Base-by-base conservation (phyloP, 2,888 invertebrate genomes). In the Parnassius mnemosyne region DNA sequence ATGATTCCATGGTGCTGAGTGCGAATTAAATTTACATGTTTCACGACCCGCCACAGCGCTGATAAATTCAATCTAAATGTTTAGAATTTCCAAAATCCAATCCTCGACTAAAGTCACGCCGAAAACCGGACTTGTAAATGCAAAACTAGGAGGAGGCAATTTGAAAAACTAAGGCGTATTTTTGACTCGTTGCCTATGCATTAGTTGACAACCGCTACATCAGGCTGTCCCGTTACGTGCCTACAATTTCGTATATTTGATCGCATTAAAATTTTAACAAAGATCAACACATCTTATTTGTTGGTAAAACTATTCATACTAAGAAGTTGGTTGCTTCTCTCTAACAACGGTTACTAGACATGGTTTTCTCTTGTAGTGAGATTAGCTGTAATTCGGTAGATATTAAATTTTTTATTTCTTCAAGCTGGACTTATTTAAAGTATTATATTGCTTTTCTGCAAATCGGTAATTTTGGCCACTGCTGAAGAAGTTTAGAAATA, bases 111-210 rank as follows among this genome's bases (percentile, higher is more conserved):
- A 20, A 11, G 13, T 12, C 51, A 43, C 44, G 43, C 9, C 44
- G 46, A 59, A 41, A 53, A 58, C 61, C 43, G 57, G 25, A 62
- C 62, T 58, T 58, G 62, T 54, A 50, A 62, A 62, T 62, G 10
- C 34, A 49, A 10, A 52, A 42, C 53, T 13, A 54, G 47, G 49
- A 50, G 57, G 50, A 62, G 58, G 50, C 53, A n/a, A 62, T 62
- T 62, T 62, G 57, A n/a, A 50, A 62, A 54, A 34, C 50, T 44
- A 12, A 52, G 43, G 59, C 53, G 59, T 47, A 11, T 59, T 43
- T 34, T 16, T 43, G 10, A 20, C 34, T 11, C 3, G 9, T 52
- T 52, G 58, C 58, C 46, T 46, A 52, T 52, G 52, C 51, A 52
- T 52, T 20, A 58, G 52, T 44, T 52, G 12, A 20, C 25, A 10